phyloP scores from a whole-genome alignment of 2,888 invertebrate species.

The Hypena proboscidalis region DNA sequence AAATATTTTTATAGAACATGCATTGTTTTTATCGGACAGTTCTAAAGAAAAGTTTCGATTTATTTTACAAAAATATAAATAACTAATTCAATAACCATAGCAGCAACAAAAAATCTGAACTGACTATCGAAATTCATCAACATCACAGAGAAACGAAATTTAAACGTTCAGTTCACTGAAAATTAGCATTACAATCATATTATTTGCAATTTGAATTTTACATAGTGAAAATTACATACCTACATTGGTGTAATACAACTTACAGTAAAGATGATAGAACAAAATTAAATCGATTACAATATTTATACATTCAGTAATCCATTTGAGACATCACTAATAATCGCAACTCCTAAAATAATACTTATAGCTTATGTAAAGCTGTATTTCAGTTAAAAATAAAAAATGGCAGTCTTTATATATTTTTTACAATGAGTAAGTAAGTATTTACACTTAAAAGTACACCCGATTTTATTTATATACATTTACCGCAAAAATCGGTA shows the following conservation, averaged over 20 bases:
- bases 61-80: too few relatives aligned
- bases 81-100: not conserved
- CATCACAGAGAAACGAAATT: conserved; percentile 49
- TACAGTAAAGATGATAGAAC: conserved; percentile 40
- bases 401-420: conserved; percentile 83
- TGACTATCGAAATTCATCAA: conserved; percentile 36
- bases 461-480: conserved; percentile 78
- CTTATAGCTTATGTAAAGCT: conserved; percentile 84
- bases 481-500: conserved; percentile 84
- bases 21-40: too few relatives aligned
- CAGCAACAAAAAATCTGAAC: conserved; percentile 34
- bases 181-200: conserved; percentile 35
- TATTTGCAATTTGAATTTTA: conserved; percentile 36
- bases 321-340: conserved; percentile 35
- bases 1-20: too few relatives aligned
- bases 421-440: conserved; percentile 71
- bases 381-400: conserved; percentile 72
- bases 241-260: conserved; percentile 46
- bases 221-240: conserved; percentile 35
- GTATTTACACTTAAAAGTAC: conserved; percentile 78
- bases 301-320: conserved; percentile 19
- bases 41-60: too few relatives aligned
- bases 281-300: conserved; percentile 32
- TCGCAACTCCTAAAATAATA: conserved; percentile 51
- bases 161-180: conserved; percentile 42